Percentiles rank a stretch among this genome's conserved stretches.
These are phyloP conservation scores for Cerceris rybyensis DNA, from an alignment of 2,888 invertebrate species.

Conservation along the genomic window DNA sequence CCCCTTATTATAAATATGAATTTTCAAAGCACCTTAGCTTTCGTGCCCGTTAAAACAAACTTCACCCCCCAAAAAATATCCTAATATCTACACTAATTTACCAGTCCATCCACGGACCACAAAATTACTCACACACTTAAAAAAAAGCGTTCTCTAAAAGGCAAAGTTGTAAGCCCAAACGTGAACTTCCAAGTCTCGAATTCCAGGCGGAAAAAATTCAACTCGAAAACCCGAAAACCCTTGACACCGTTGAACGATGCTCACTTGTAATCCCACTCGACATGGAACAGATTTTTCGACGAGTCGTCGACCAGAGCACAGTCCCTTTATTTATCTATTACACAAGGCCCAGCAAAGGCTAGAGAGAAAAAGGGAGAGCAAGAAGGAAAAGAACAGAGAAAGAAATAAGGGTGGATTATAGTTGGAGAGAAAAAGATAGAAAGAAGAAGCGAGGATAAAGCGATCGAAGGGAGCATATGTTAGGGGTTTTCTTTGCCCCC, in stretches of 20 bases:
- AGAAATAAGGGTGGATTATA: not conserved
- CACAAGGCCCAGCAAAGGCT: conserved; percentile 63
- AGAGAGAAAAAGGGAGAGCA: conserved; percentile 12
- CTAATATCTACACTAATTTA: no score
- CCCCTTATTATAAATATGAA: no score
- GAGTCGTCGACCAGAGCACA: conserved; percentile 14
- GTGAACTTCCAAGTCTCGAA: not conserved
- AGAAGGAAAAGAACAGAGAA: not conserved
- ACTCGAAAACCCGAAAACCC: conserved; percentile 29
- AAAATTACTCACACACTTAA: no score
- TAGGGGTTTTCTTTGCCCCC: conserved; percentile 71
- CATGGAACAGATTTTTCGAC: conserved; percentile 45
- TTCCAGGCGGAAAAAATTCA: not conserved
- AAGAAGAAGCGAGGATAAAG: conserved; percentile 25
- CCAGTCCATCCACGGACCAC: no score
- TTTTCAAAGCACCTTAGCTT: no score
- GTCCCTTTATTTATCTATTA: conserved; percentile 80
- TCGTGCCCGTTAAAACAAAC: no score
- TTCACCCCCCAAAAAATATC: no score
- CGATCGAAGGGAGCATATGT: conserved; percentile 77
- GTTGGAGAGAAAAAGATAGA: not conserved
- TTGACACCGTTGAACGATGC: conserved; percentile 44
- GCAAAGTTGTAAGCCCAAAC: not conserved
- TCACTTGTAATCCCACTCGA: conserved; percentile 50
- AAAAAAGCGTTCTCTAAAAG: not conserved